These are phyloP conservation scores for Catharus ustulatus DNA, from an alignment of 2,797 vertebrate genomes.

Conservation along the genomic window DNA sequence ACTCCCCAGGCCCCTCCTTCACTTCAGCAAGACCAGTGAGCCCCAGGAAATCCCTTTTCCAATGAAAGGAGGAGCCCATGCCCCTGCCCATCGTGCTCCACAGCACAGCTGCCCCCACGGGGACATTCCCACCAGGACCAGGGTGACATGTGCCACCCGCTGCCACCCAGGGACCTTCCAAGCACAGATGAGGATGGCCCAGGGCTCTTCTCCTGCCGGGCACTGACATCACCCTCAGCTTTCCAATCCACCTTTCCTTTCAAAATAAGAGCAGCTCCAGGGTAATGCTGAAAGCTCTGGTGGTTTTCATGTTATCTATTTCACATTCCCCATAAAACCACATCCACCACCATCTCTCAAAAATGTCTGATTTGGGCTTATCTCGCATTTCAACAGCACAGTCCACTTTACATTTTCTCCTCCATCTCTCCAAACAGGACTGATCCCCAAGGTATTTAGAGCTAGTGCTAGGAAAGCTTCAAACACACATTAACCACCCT, in stretches of 20 bases:
- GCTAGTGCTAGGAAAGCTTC: not conserved
- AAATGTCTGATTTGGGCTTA: not conserved
- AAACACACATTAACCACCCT: not conserved
- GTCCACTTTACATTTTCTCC: not conserved
- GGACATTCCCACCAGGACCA: rapidly evolving
- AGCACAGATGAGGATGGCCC: not conserved
- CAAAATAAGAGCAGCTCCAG: not conserved
- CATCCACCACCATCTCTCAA: not conserved
- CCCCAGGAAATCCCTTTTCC: not conserved
- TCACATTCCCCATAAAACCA: not conserved
- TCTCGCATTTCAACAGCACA: not conserved
- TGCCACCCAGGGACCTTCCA: not conserved
- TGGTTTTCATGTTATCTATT: not conserved
- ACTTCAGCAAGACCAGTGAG: not conserved
- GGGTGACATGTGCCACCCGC: not conserved
- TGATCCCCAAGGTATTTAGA: not conserved
- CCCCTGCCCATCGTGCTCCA: not conserved
- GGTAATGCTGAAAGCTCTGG: not conserved
- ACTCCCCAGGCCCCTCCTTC: not conserved
- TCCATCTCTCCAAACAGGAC: not conserved
- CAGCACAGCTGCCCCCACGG: rapidly evolving
- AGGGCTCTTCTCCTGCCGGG: not conserved
- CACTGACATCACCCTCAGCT: not conserved
- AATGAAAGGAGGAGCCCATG: rapidly evolving
- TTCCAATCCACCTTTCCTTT: not conserved